Evolutionary conservation across 2,888 invertebrate genomes (phyloP), one percentile per base, ranked within the genome.

Genomic region (Scaptomyza tumidula): DNA sequence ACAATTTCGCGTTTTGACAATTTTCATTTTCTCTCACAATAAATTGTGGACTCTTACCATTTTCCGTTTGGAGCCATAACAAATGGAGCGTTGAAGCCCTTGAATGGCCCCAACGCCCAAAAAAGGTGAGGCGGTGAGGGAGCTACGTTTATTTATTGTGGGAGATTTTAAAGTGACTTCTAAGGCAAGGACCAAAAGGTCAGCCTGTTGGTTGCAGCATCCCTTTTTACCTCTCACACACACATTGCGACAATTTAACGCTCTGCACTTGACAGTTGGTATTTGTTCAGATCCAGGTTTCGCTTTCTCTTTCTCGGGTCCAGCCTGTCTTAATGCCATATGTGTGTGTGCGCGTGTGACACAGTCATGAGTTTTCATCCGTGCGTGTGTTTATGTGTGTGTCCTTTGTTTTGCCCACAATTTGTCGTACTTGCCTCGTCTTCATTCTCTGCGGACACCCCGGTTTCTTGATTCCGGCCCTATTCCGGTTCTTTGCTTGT

Each of bases 181-280:
- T 24, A 53, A 57, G 63, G 54, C 56, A 41, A 19, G 56, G 14
- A 53, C 27, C 44, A 10, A 60, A 60, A 75, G 76, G 74, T 67
- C 59, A 57, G 37, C 19, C 31, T 24, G 10, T 13, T 39, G 48
- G 29, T 24, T 10, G 48, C 41, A 29, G 55, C 52, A 48, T 59
- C 56, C 48, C 48, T 46, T 63, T 53, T 29, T 39, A 60, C 59
- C 68, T 70, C 52, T 9, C 14, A 14, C 39, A 39, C 35, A 65
- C 55, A 77, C 59, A 63, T 60, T 74, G 82, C 72, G 82, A 88
- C 84, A 86, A 71, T 88, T 84, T 83, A 79, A 80, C 71, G 74
- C 78, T 56, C 86, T 88, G 85, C 81, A 78, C 86, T 86, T 85
- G 85, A 81, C 85, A 88, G 78, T 85, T 78, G 81, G 66, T 75